Evolutionary conservation across 2,888 invertebrate species (phyloP).

Genomic region (Neoascia interrupta): DNA sequence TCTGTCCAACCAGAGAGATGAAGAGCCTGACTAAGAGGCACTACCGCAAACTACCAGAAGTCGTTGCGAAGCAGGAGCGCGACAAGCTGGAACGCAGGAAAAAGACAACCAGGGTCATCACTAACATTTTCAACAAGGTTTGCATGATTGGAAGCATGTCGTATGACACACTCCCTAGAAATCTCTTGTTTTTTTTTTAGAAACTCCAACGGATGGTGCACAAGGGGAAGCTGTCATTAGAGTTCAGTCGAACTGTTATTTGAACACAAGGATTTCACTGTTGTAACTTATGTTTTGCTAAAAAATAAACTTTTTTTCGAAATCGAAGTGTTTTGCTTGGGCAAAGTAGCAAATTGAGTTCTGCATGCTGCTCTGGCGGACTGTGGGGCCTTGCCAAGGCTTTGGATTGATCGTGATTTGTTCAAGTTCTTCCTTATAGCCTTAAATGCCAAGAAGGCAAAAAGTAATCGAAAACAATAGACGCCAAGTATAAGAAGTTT

Average conservation of each 20-base stretch:
- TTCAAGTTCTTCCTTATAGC: too few relatives aligned
- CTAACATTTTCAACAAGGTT: conserved; percentile 88
- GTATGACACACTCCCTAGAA: too few relatives aligned
- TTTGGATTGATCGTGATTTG: too few relatives aligned
- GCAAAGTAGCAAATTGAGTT: too few relatives aligned
- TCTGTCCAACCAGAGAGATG: conserved; percentile 82
- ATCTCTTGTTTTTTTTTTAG: conserved; percentile 73
- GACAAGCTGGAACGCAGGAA: conserved; percentile 83
- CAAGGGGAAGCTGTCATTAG: conserved; percentile 76
- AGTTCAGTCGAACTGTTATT: conserved; percentile 77
- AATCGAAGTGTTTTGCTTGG: too few relatives aligned
- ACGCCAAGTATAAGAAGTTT: too few relatives aligned
- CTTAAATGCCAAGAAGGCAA: too few relatives aligned
- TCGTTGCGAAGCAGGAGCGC: conserved; percentile 83
- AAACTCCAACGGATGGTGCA: conserved; percentile 77
- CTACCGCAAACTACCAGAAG: conserved; percentile 87
- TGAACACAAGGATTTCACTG: conserved; percentile 55
- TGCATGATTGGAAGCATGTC: conserved; percentile 11
- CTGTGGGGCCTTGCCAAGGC: too few relatives aligned
- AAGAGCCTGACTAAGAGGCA: conserved; percentile 82
- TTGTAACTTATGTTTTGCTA: conserved; percentile 61
- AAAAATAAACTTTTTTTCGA: conserved; percentile 15
- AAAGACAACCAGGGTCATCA: conserved; percentile 87
- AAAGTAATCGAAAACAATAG: too few relatives aligned
- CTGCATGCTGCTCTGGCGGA: too few relatives aligned